These are phyloP conservation scores for Sylvilagus floridanus DNA, from an alignment of 2,797 vertebrate species.

Conservation along the genomic window DNA sequence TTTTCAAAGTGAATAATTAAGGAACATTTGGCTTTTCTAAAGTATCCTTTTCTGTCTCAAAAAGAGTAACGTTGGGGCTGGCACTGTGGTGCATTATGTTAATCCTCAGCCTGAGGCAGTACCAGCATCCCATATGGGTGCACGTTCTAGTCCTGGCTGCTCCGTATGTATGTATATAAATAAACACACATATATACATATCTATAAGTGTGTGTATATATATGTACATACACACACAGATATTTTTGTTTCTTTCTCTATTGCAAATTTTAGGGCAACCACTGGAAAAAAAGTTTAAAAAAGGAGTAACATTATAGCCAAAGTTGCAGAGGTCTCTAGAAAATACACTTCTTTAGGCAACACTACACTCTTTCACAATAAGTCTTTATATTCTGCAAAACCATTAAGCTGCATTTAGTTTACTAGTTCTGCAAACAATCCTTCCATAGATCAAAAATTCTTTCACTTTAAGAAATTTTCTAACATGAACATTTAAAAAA, in stretches of 20 bases:
- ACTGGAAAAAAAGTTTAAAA: too few species aligned
- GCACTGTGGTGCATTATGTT: too few species aligned
- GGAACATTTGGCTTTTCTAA: neutral
- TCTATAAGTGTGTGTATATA: too few species aligned
- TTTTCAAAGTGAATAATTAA: neutral
- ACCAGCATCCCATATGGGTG: too few species aligned
- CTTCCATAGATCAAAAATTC: neutral
- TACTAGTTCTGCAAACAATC: neutral
- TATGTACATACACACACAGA: too few species aligned
- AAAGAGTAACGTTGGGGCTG: neutral
- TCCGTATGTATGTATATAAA: too few species aligned
- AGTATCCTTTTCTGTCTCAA: slow-evolving; percentile 2
- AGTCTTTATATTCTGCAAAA: slow-evolving; percentile 28
- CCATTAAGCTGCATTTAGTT: neutral
- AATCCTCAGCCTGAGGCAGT: too few species aligned
- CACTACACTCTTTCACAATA: slow-evolving; percentile 68
- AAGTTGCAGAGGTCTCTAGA: neutral
- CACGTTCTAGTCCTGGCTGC: too few species aligned
- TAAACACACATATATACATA: too few species aligned
- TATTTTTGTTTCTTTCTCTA: too few species aligned
- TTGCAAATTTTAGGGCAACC: too few species aligned
- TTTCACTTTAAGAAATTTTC: neutral
- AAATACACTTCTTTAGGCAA: slow-evolving; percentile 24
- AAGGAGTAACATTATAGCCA: too few species aligned
- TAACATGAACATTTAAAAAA: neutral